A percentile compares a stretch with the other conserved stretches of the same genome.
These are phyloP conservation scores for Leptinotarsa peninsularis DNA, from an alignment of 2,888 invertebrate genomes.

Conservation along the genomic window DNA sequence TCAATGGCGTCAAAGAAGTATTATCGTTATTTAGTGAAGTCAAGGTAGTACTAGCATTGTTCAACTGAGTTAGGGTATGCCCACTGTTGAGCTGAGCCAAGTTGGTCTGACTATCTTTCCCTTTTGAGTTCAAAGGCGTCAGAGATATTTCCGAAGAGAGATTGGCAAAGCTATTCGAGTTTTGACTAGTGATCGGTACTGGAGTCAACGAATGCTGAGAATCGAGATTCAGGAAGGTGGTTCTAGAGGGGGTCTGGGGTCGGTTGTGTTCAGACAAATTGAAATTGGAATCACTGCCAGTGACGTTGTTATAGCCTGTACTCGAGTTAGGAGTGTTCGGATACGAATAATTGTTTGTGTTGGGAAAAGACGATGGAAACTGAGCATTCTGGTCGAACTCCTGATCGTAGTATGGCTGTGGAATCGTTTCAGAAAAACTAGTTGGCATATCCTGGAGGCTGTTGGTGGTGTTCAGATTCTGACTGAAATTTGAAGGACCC, in stretches of 20 bases:
- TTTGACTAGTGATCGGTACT: conserved; percentile 34
- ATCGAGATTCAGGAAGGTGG: conserved; percentile 51
- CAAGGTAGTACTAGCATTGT: conserved; percentile 5
- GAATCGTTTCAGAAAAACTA: conserved; percentile 49
- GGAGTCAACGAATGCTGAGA: conserved; percentile 45
- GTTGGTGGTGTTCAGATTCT: conserved; percentile 43
- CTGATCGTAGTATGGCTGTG: conserved; percentile 50
- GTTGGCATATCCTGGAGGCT: conserved; percentile 50
- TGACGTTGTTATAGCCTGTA: conserved; percentile 37
- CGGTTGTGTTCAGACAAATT: conserved; percentile 40
- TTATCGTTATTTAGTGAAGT: conserved; percentile 16
- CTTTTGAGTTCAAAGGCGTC: conserved; percentile 28
- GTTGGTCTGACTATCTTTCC: conserved; percentile 23
- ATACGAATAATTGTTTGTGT: conserved; percentile 47
- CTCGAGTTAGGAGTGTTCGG: conserved; percentile 41
- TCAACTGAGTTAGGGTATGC: background rate
- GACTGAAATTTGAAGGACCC: conserved; percentile 35
- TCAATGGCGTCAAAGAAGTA: conserved; percentile 43
- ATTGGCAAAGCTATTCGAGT: conserved; percentile 41
- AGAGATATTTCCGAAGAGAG: conserved; percentile 51
- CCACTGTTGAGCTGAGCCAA: conserved; percentile 24
- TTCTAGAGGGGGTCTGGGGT: conserved; percentile 30
- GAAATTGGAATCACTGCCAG: conserved; percentile 33
- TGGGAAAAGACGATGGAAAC: conserved; percentile 48
- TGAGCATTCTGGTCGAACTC: conserved; percentile 52